Percentiles rank a stretch among this genome's conserved stretches.
Conservation (phyloP, 92 coral and sea anemone genomes). For the Anthopleura xanthogrammica region DNA sequence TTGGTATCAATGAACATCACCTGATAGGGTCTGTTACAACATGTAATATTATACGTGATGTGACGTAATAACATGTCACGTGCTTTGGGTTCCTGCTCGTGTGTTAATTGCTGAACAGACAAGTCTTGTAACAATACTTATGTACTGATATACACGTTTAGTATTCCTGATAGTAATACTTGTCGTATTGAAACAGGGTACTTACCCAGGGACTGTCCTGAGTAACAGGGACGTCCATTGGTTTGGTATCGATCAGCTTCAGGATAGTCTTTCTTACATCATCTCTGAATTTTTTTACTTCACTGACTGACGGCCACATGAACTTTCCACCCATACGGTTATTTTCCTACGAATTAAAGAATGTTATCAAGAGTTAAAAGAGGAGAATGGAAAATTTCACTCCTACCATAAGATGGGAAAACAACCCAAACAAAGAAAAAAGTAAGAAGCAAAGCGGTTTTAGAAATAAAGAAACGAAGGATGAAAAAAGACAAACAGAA, state of each 20-base stretch:
- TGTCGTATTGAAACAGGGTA: no score
- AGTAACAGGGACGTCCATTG: slow-evolving; percentile 56
- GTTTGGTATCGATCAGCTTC: slow-evolving; percentile 52
- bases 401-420: background rate
- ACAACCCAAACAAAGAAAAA: background rate
- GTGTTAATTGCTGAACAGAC: no score
- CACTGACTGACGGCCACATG: slow-evolving; percentile 55
- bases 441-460: background rate
- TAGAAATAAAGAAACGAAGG: slow-evolving; percentile 23
- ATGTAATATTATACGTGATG: no score
- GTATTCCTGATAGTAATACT: no score
- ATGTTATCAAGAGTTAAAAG: background rate
- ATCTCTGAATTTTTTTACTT: slow-evolving; percentile 46
- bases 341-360: slow-evolving; percentile 40
- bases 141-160: no score
- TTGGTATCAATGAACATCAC: slow-evolving; percentile 49
- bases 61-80: no score
- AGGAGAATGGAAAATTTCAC: background rate
- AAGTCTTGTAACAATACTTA: no score
- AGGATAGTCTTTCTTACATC: slow-evolving; percentile 45
- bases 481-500: slow-evolving; percentile 23
- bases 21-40: no score
- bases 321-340: slow-evolving; percentile 65
- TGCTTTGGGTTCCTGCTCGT: no score
- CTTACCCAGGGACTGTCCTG: slow-evolving; percentile 70